Evolutionary conservation across 2,797 vertebrate species (phyloP).

Genomic region (Spea hammondii): DNA sequence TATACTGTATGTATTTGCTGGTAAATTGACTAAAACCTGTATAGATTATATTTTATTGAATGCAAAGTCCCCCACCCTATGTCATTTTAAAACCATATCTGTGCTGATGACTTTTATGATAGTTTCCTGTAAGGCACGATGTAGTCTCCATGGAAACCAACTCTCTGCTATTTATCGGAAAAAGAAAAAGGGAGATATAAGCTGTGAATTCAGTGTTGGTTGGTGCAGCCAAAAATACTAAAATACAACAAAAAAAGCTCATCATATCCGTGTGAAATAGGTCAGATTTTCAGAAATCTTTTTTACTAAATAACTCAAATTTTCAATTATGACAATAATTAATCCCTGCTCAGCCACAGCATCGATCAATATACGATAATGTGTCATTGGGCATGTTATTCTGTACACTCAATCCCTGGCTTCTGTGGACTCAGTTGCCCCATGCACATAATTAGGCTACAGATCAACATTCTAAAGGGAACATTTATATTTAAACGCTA

Average conservation of each 20-base stretch:
- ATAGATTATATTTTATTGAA: no score
- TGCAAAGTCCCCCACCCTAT: no score
- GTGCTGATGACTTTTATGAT: background rate
- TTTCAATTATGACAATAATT: background rate
- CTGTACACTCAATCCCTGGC: background rate
- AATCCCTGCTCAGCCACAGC: background rate
- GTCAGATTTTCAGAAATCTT: background rate
- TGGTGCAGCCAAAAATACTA: no score
- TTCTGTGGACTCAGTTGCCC: conserved; percentile 30
- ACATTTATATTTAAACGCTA: conserved; percentile 74
- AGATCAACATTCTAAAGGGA: conserved; percentile 76
- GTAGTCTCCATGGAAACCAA: background rate
- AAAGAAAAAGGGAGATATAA: no score
- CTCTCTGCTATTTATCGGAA: background rate
- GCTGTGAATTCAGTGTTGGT: no score
- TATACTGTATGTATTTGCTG: no score
- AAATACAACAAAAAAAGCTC: background rate
- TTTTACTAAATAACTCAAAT: background rate
- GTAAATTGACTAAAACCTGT: no score
- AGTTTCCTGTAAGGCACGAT: background rate
- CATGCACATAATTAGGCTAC: conserved; percentile 70
- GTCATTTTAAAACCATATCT: background rate
- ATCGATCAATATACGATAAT: background rate
- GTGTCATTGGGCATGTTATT: background rate
- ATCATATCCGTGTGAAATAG: background rate